Evolutionary conservation across 2,113 vertebrate genomes (phyloP).

Genomic region (Brachypodius melanocephalos): DNA sequence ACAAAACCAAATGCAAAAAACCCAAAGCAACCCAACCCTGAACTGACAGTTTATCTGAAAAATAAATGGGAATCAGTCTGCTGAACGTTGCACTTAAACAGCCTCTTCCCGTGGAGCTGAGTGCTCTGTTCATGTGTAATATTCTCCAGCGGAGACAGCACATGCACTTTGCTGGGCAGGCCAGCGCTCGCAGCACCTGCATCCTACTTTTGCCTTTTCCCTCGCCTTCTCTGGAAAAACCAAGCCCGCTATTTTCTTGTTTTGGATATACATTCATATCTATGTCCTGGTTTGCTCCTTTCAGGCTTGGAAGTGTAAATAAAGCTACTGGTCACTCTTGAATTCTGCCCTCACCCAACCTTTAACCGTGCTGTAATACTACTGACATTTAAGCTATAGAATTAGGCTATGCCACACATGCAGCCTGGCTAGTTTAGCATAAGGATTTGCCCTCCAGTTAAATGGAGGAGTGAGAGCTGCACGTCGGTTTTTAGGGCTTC

Average conservation of each 20-base stretch:
- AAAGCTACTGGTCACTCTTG: not conserved
- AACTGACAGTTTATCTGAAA: not conserved
- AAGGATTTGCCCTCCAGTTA: not conserved
- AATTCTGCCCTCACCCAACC: not conserved
- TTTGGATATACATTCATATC: not conserved
- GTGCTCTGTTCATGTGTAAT: conserved; percentile 42
- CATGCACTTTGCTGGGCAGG: conserved; percentile 62
- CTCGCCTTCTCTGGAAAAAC: not conserved
- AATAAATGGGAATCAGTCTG: not conserved
- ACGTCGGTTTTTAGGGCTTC: not conserved
- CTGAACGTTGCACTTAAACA: conserved; percentile 44
- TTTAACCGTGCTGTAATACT: not conserved
- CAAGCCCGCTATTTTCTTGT: not conserved
- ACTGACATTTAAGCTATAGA: not conserved
- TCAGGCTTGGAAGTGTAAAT: not conserved
- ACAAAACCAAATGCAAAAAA: not conserved
- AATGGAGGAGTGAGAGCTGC: not conserved
- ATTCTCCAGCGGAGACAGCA: conserved; percentile 48
- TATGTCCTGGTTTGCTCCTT: not conserved
- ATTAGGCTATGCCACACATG: not conserved
- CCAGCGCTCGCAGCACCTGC: not conserved
- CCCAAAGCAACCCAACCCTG: not conserved
- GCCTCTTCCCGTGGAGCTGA: conserved; percentile 21
- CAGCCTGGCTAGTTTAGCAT: conserved; percentile 16
- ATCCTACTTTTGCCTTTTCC: not conserved